Base-by-base conservation (phyloP, 2,888 invertebrate genomes). In the Schrankia costaestrigalis region DNA sequence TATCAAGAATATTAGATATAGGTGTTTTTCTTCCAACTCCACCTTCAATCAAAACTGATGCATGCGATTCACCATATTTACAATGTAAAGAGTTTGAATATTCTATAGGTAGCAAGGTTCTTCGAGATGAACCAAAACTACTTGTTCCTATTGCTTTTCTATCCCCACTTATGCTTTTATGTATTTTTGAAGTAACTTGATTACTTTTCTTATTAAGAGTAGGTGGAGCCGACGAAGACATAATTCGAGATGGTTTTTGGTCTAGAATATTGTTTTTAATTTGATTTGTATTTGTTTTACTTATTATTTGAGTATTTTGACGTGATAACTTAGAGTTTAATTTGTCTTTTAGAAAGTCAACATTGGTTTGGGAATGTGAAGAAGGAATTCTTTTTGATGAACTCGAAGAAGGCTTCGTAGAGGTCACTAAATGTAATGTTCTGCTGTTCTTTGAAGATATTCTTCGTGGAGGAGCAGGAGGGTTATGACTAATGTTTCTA, bases 391-490 rank as follows among this genome's bases (percentile, higher is more conserved):
- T 60, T 51, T 74, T 74, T 18, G 79, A 70, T 4, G 79, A 72
- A 31, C 65, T 61, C 11, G 84, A 78, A 6, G 81, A 68, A 27
- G 89, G 83, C 64, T 87, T 82, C 5, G 71, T 71, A 1, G 86
- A 89, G 1, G 92, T 90, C 24, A 93, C 90, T 26, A 93, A 71
- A 62, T 90, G 89, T 6, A 94, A 78, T 2, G 94, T 93, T 35
- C 90, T 90, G 59, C 91, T 94, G 54, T 92, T 91, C 57, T 90
- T 91, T 0, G 95, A 95, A 0, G 95, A 95, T 47, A 91, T 90
- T 53, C 95, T 90, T 68, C 91, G 89, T 0, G 95, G 95, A 8
- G 94, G 92, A 1, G 93, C 92, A 0, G 95, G 93, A 9, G 93
- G 91, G 56, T 81, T 66, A 11, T 70, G 76, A 22, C 63, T 56